Percentiles rank a stretch among this genome's conserved stretches.
Conservation (phyloP, 1,140 invertebrate genomes). For the Lepidostoma basale region DNA sequence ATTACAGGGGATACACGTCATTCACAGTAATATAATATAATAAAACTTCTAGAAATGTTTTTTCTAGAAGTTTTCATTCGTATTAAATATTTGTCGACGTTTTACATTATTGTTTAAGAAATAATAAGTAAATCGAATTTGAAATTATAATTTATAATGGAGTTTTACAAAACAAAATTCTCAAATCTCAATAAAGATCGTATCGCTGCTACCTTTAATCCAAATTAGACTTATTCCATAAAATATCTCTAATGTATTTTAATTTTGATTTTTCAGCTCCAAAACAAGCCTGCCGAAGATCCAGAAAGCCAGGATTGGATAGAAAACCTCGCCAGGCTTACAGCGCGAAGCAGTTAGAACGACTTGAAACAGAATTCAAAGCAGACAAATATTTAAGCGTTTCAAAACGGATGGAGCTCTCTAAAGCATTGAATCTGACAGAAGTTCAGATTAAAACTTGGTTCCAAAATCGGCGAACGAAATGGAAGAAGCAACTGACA, state of each 20-base stretch:
- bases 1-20: too few relatives aligned
- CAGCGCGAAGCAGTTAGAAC: conserved; percentile 89
- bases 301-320: conserved; percentile 84
- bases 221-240: too few relatives aligned
- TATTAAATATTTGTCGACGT: background rate
- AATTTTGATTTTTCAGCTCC: conserved; percentile 67
- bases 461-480: conserved; percentile 94
- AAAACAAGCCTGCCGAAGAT: conserved; percentile 76
- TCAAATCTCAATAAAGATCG: background rate
- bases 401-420: conserved; percentile 91
- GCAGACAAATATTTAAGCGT: conserved; percentile 95
- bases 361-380: conserved; percentile 92
- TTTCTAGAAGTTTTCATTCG: too few relatives aligned
- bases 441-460: conserved; percentile 98
- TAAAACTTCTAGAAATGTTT: too few relatives aligned
- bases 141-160: background rate
- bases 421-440: conserved; percentile 84
- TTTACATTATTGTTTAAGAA: background rate
- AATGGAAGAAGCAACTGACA: conserved; percentile 95
- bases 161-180: background rate
- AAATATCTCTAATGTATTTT: too few relatives aligned
- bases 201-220: background rate
- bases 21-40: too few relatives aligned
- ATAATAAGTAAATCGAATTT: too few relatives aligned
- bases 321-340: conserved; percentile 94